Percentiles rank a stretch among this genome's conserved stretches.
Evolutionary conservation across 2,888 invertebrate genomes (phyloP).

Genomic region (Smittia sp.): DNA sequence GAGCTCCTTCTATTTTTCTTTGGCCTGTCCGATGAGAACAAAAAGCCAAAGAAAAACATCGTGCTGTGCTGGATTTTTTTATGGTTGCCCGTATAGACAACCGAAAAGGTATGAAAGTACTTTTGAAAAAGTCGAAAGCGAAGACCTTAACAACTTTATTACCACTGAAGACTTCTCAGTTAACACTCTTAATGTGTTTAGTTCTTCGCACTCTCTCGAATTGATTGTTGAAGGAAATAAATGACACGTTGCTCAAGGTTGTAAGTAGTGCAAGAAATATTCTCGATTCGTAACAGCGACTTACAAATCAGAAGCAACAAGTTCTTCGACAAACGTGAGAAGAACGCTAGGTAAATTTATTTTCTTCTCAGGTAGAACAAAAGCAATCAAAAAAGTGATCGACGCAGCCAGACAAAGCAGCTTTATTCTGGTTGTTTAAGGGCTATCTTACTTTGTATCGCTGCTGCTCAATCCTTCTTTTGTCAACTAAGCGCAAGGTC

Average conservation of each 20-base stretch:
- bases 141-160: conserved; percentile 27
- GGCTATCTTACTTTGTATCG: conserved; percentile 15
- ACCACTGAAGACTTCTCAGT: not conserved
- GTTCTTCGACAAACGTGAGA: not conserved
- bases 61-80: conserved; percentile 23
- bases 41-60: conserved; percentile 22
- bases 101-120: no score
- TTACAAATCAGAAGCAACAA: no score
- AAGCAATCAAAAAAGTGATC: conserved; percentile 1
- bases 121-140: not conserved
- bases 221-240: not conserved
- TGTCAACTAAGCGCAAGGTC: conserved; percentile 10
- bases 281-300: no score
- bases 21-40: not conserved
- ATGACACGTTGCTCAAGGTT: conserved; percentile 24
- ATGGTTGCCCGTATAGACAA: not conserved
- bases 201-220: not conserved
- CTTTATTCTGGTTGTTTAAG: conserved; percentile 36
- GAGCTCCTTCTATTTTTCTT: not conserved
- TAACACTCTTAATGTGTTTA: conserved; percentile 34
- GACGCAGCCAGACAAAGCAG: conserved; percentile 30
- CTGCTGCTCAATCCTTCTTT: conserved; percentile 33
- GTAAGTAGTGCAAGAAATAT: not conserved
- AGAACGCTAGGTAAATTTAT: no score
- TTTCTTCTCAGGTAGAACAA: not conserved